Evolutionary conservation across 2,888 invertebrate species (phyloP), one percentile per base, ranked within the genome.

Genomic region (Ethmia dodecea): DNA sequence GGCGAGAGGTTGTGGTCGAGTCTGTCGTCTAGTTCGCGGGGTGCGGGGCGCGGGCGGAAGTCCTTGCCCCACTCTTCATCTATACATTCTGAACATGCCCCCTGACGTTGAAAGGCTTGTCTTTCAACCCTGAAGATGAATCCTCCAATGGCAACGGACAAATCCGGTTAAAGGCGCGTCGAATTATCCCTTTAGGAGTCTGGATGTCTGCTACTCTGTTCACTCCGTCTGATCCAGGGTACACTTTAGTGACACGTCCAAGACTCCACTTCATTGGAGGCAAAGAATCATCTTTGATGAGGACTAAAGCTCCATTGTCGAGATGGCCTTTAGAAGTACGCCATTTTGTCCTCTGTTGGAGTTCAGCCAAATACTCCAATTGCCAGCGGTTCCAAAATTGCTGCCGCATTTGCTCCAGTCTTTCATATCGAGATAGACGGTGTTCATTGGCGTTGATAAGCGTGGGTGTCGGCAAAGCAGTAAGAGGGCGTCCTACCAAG

Each of bases 281-380:
- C 3, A 35, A 2, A 13, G 29, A 12, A 38, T 45, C 42, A 8
- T 31, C 32, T 20, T 34, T 33, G 9, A 45, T 14, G 11, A 45
- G 13, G 2, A 45, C 40, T 3, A 42, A 13, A 0, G 36, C 28
- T 3, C 38, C 40, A 1, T 28, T 10, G 5, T 30, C 20, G 13
- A 45, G 20, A 9, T 26, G 9, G 11, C 13, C 13, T 8, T 36
- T 8, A 12, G 31, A 26, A 5, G 29, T 32, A 8, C 29, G 25
- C 41, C 45, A 46, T 31, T 43, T 46, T 4, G 28, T 34, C 11
- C 41, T 31, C n/a, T 29, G 30, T 15, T 43, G 42, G n/a, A 43
- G n/a, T 13, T 27, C 27, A 6, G 12, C 5, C 1, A 27, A 6
- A 13, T 27, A 42, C 13, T 42, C 42, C n/a, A 34, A 13, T 13